Percentiles rank a stretch among this genome's conserved stretches.
Evolutionary conservation across 2,797 vertebrate species (phyloP).

Genomic region (Onychomys torridus): DNA sequence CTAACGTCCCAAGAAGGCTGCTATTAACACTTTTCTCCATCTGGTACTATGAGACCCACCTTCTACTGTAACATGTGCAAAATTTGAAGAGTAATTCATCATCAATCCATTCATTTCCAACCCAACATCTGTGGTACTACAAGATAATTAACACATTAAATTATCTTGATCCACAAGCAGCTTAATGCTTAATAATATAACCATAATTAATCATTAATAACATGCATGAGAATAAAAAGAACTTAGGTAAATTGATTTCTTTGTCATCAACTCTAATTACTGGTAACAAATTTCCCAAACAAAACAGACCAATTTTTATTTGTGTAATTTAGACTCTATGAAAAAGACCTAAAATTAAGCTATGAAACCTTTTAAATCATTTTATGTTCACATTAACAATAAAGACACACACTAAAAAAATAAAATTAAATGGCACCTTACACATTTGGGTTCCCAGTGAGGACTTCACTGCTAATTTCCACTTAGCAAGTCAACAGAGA

Average conservation of each 20-base stretch:
- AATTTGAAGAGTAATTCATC: not conserved
- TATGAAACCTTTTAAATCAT: not conserved
- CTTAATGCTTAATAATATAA: constrained; percentile 29
- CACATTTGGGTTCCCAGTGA: not conserved
- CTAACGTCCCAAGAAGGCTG: not conserved
- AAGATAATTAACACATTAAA: not conserved
- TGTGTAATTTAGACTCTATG: constrained; percentile 27
- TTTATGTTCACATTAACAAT: constrained; percentile 43
- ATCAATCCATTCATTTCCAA: not conserved
- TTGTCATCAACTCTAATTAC: constrained; percentile 54
- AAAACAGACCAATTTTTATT: constrained; percentile 27
- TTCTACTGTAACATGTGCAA: not conserved
- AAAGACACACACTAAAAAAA: not conserved
- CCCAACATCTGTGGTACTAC: constrained; percentile 17
- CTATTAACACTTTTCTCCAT: not conserved
- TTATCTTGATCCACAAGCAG: constrained; percentile 19
- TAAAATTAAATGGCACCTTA: not conserved
- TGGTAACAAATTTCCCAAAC: constrained; percentile 5
- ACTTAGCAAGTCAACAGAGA: not conserved
- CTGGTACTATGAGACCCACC: not conserved
- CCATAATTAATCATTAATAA: constrained; percentile 55
- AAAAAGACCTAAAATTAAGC: not conserved
- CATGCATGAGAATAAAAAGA: constrained; percentile 16
- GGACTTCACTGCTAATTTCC: not conserved
- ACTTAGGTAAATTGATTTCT: constrained; percentile 40